phyloP scores from a whole-genome alignment of 53 echinoderm and acorn worm species.

The Paelopatides confundens region DNA sequence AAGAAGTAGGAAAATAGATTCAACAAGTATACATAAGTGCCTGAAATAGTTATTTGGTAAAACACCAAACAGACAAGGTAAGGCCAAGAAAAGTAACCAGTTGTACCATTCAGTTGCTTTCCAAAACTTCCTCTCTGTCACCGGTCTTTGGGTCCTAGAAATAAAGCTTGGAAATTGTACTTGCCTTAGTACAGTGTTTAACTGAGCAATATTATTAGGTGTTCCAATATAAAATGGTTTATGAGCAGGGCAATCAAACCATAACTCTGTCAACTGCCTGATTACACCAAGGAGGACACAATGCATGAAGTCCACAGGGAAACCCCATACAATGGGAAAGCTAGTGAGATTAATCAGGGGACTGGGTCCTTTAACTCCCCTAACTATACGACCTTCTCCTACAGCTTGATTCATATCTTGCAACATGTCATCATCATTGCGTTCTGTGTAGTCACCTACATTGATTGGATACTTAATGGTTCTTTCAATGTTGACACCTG shows the following conservation, averaged over 20 bases:
- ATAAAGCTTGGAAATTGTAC: not conserved
- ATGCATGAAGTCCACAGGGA: conserved; percentile 64
- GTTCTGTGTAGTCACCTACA: conserved; percentile 49
- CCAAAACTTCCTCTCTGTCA: conserved; percentile 61
- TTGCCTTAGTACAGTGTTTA: not conserved
- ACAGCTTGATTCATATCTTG: conserved; percentile 51
- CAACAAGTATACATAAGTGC: too few species aligned
- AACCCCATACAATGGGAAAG: conserved; percentile 60
- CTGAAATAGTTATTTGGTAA: too few species aligned
- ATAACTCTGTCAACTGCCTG: conserved; percentile 54
- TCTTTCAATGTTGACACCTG: conserved; percentile 32
- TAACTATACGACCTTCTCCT: conserved; percentile 43
- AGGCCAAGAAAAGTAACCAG: too few species aligned
- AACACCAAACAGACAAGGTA: too few species aligned
- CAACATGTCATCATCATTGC: conserved; percentile 58
- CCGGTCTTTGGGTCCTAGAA: conserved; percentile 15
- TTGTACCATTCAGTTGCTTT: too few species aligned
- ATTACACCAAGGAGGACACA: conserved; percentile 58
- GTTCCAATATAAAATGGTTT: conserved; percentile 56
- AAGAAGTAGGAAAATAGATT: too few species aligned
- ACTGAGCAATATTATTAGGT: conserved; percentile 13
- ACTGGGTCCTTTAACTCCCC: conserved; percentile 62
- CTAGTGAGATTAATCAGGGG: conserved; percentile 44
- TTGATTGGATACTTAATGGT: conserved; percentile 45
- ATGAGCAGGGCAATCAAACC: conserved; percentile 59